phyloP scores from a whole-genome alignment of 1,140 invertebrate species.

The Trachelipus rathkii region DNA sequence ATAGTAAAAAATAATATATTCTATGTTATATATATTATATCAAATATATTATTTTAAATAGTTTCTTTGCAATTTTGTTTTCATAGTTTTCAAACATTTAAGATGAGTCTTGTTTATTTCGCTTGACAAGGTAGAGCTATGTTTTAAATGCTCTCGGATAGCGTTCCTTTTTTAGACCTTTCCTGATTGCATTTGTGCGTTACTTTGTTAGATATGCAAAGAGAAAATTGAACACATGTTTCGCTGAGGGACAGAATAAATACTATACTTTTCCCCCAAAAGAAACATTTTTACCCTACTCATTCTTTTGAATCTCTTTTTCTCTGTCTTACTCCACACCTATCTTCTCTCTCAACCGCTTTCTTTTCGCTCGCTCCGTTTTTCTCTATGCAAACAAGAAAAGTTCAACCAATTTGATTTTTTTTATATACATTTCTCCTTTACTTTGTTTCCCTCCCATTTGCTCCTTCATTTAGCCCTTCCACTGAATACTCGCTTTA shows the following conservation, averaged over 20 bases:
- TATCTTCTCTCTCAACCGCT: background rate
- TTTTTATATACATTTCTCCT: background rate
- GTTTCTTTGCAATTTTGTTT: too few species aligned
- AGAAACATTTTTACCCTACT: background rate
- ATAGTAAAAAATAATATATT: too few species aligned
- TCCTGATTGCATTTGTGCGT: background rate
- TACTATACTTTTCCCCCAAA: background rate
- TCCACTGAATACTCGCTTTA: constrained; percentile 9
- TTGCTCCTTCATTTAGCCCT: constrained; percentile 3
- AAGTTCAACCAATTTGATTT: constrained; percentile 1
- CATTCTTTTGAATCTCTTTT: background rate
- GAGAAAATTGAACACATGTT: constrained; percentile 4
- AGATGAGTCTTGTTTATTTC: too few species aligned
- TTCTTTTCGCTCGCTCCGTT: background rate
- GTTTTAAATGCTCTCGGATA: background rate
- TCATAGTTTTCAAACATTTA: too few species aligned
- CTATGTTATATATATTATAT: too few species aligned
- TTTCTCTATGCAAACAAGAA: constrained; percentile 7
- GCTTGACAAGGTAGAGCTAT: too few species aligned
- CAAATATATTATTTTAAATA: too few species aligned
- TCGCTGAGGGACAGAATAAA: background rate
- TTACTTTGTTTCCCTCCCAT: constrained; percentile 2
- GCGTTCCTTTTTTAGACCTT: background rate
- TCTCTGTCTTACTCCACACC: background rate
- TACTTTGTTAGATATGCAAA: background rate